Evolutionary conservation across 2,113 vertebrate genomes (phyloP), one percentile per base, ranked within the genome.

Genomic region (Thryonomys swinderianus): DNA sequence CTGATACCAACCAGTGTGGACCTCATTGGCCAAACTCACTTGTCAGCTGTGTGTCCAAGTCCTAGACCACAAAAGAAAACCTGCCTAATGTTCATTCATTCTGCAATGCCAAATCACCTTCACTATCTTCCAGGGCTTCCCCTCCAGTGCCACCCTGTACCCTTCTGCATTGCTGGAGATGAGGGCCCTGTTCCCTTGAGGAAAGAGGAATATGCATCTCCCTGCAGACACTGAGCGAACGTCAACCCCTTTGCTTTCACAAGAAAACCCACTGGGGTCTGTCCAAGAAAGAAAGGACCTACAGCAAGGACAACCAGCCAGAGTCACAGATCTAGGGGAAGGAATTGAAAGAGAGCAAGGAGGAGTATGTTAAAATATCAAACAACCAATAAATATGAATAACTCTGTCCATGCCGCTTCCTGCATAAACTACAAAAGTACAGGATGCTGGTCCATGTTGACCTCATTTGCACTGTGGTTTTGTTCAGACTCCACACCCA

Each of bases 251-350:
- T 18, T 27, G 4, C 23, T 34, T 32, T 69, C 12, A 42, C 2
- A 3, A 53, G 21, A 57, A 3, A 20, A 7, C 16, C 1, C 13
- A 1, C 13, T 0, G 20, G 21, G 55, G 2, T 1, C 3, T 3
- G 16, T 17, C 7, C 37, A 32, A n/a, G 51, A 25, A 21, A 73
- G 69, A 37, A 25, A 40, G 69, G 37, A 73, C 69, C 69, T 42
- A 42, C 37, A 25, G 37, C 37, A 73, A 23, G 67, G 37, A 40
- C 37, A 71, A 42, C 67, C 37, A 40, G 21, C 69, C 21, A 7
- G 32, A 40, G 37, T 23, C 37, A 40, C n/a, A 11, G 23, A 20
- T 37, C 2, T 8, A 40, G n/a, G 67, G 10, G 20, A 11, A 40
- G 40, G 69, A 40, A 40, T 12, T 13, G 69, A 42, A 17, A 37